Percentiles rank a stretch among this genome's conserved stretches.
Conservation (phyloP, 2,113 vertebrate genomes). For the Rhipidura dahli region DNA sequence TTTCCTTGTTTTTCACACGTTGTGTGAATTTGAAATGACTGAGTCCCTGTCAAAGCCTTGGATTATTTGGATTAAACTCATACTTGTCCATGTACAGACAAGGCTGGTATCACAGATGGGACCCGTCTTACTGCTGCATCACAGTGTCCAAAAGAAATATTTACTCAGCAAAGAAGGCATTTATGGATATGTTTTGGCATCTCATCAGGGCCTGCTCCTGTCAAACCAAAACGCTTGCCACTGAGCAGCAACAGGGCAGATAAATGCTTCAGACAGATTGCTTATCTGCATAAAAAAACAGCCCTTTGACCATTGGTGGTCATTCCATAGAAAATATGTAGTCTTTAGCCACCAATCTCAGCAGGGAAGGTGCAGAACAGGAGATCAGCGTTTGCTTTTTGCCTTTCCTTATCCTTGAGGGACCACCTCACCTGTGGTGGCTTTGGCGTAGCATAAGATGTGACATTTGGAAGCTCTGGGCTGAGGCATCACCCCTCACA, state of each 20-base stretch:
- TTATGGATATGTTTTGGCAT: background rate
- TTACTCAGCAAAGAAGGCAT: background rate
- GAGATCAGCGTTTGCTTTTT: background rate
- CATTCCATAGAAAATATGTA: background rate
- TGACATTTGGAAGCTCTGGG: background rate
- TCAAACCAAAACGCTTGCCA: background rate
- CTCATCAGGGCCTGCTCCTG: background rate
- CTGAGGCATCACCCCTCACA: background rate
- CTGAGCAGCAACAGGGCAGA: background rate
- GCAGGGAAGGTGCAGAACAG: background rate
- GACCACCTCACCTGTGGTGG: background rate
- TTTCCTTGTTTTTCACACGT: background rate
- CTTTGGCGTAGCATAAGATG: background rate
- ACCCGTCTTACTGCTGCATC: background rate
- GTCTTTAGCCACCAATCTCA: background rate
- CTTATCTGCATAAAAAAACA: background rate
- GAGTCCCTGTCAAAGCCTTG: background rate
- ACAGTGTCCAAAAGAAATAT: conserved; percentile 8
- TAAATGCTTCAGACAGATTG: background rate
- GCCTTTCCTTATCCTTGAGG: background rate
- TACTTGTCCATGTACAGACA: background rate
- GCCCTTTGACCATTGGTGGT: background rate
- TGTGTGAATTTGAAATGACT: background rate
- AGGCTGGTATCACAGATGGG: background rate
- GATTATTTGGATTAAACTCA: background rate